These are phyloP conservation scores for Drosophila gaucha DNA, from an alignment of 2,888 invertebrate species.

Conservation along the genomic window DNA sequence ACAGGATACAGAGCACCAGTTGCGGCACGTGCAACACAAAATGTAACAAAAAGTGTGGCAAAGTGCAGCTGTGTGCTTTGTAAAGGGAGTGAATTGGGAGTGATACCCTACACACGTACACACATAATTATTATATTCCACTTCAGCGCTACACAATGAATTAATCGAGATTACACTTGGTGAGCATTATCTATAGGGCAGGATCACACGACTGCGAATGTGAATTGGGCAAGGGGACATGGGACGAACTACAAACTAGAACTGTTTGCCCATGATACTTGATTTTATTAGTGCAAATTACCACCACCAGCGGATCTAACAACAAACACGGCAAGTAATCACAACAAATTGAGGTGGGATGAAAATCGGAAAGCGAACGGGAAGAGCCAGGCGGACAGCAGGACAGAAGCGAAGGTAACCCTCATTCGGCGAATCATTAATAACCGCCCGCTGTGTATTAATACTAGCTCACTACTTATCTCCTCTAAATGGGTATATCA, in stretches of 20 bases:
- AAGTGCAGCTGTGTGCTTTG: conserved; percentile 70
- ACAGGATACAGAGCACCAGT: conserved; percentile 44
- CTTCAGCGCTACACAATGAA: conserved; percentile 75
- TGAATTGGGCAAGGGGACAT: neutral
- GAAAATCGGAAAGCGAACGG: conserved; percentile 3
- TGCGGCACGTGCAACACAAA: conserved; percentile 69
- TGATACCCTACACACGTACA: conserved; percentile 45
- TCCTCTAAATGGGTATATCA: conserved; percentile 2
- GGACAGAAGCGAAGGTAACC: conserved; percentile 36
- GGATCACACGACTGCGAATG: conserved; percentile 48
- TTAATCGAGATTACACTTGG: conserved; percentile 78
- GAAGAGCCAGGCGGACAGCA: neutral
- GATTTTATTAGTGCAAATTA: conserved; percentile 82
- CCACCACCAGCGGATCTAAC: conserved; percentile 68
- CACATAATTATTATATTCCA: conserved; percentile 81
- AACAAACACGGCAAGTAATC: conserved; percentile 67
- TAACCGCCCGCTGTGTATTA: conserved; percentile 77
- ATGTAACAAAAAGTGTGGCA: conserved; percentile 70
- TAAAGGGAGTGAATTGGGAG: conserved; percentile 21
- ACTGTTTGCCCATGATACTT: conserved; percentile 75
- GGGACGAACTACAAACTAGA: conserved; percentile 20
- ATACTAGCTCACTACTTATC: conserved; percentile 25
- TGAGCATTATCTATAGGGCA: conserved; percentile 62
- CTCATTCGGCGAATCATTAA: conserved; percentile 71
- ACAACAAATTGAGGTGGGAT: conserved; percentile 74